phyloP scores from a whole-genome alignment of 2,113 vertebrate genomes.

The Alligator sinensis region DNA sequence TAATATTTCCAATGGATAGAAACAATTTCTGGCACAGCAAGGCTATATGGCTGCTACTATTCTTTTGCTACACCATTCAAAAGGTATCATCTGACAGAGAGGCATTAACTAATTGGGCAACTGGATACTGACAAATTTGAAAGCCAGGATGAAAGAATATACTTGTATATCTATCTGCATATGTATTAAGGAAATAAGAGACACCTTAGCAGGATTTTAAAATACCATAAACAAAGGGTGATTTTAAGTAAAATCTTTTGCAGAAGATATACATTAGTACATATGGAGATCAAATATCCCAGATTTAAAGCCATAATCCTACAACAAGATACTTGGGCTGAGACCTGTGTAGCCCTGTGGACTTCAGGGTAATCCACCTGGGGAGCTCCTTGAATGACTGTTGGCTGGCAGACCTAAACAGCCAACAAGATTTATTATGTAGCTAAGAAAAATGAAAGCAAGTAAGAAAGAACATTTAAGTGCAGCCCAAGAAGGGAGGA shows the following conservation, averaged over 20 bases:
- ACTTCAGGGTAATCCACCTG: not conserved
- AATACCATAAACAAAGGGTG: not conserved
- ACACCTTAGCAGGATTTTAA: not conserved
- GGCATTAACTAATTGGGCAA: not conserved
- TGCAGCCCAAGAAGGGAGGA: no score
- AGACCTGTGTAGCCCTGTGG: fast-evolving
- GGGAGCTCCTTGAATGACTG: not conserved
- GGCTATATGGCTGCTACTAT: not conserved
- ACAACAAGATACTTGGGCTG: not conserved
- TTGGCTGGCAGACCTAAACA: not conserved
- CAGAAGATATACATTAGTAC: not conserved
- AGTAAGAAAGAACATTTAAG: not conserved
- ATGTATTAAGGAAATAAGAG: not conserved
- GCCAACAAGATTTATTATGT: not conserved
- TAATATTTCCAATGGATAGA: not conserved
- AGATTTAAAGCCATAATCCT: not conserved
- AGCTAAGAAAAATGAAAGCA: not conserved
- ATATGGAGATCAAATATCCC: not conserved
- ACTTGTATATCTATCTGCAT: no score
- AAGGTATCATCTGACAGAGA: not conserved
- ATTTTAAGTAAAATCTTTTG: not conserved
- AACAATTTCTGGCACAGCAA: not conserved
- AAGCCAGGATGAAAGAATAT: not conserved
- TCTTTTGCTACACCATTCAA: not conserved
- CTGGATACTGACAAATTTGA: not conserved